These are phyloP conservation scores for Habropoda laboriosa DNA, from an alignment of 1,140 invertebrate genomes.

Conservation along the genomic window DNA sequence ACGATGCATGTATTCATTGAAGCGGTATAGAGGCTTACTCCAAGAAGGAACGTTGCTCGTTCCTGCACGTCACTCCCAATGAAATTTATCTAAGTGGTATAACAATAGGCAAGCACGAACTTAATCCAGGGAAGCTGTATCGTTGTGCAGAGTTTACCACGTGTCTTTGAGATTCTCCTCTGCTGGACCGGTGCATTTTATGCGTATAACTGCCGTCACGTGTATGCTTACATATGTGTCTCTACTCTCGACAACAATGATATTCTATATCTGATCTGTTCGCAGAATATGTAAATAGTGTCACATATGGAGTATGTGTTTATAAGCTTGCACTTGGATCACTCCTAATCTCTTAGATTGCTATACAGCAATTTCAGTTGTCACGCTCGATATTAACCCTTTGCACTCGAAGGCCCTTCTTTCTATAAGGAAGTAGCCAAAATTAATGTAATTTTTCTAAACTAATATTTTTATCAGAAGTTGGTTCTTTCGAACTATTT, in stretches of 20 bases:
- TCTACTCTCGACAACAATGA: constrained; percentile 26
- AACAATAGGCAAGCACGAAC: constrained; percentile 46
- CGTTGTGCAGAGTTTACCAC: constrained; percentile 33
- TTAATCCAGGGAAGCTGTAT: constrained; percentile 16
- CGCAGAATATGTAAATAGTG: constrained; percentile 7
- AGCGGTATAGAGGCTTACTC: constrained; percentile 30
- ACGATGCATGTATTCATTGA: constrained; percentile 32
- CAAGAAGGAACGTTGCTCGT: constrained; percentile 32
- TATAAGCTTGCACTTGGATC: constrained; percentile 4
- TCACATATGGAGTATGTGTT: background rate
- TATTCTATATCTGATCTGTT: constrained; percentile 17
- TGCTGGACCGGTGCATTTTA: constrained; percentile 7
- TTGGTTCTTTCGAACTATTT: no score
- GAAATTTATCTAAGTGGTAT: constrained; percentile 56
- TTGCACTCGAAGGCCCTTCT: no score
- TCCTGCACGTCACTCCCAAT: constrained; percentile 40
- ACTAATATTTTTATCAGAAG: no score
- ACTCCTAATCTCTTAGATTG: no score
- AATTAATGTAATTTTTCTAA: no score
- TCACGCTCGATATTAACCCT: no score
- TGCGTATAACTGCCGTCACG: constrained; percentile 18
- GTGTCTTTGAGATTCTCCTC: constrained; percentile 18
- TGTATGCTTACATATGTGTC: background rate
- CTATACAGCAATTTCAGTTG: no score
- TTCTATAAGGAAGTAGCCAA: no score